Evolutionary conservation across 2,888 invertebrate genomes (phyloP).

Genomic region (Stratiomys singularior): DNA sequence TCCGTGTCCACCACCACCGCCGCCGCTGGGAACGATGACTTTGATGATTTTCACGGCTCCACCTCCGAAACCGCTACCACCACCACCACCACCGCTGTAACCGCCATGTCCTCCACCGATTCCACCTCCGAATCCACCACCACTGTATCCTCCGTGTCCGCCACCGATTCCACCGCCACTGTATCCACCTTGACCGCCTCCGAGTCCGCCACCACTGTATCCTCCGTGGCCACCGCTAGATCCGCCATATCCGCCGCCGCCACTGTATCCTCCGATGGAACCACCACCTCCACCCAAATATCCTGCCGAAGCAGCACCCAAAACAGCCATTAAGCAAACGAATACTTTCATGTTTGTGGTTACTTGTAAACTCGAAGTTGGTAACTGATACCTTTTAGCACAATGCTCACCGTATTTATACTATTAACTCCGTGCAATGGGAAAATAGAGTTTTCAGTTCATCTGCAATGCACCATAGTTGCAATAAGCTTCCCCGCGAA

Average conservation of each 20-base stretch:
- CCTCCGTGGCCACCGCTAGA: slow-evolving; percentile 28
- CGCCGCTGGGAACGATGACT: too few relatives aligned
- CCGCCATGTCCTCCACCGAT: slow-evolving; percentile 30
- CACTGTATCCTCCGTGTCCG: slow-evolving; percentile 15
- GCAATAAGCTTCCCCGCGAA: not conserved
- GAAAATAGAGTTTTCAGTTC: slow-evolving; percentile 10
- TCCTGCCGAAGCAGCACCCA: slow-evolving; percentile 45
- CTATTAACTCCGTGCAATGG: slow-evolving; percentile 23
- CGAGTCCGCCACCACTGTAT: slow-evolving; percentile 27
- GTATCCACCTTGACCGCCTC: slow-evolving; percentile 23
- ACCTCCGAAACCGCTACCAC: slow-evolving; percentile 28
- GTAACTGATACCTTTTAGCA: slow-evolving; percentile 38
- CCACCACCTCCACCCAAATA: slow-evolving; percentile 34
- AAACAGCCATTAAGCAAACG: slow-evolving; percentile 45
- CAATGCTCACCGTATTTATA: slow-evolving; percentile 35
- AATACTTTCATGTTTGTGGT: slow-evolving; percentile 46
- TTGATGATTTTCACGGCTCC: not conserved
- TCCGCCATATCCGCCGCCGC: slow-evolving; percentile 12
- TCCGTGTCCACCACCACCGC: slow-evolving; percentile 21
- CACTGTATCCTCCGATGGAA: slow-evolving; percentile 29
- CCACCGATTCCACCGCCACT: slow-evolving; percentile 13
- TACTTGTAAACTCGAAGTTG: slow-evolving; percentile 21
- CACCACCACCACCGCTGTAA: slow-evolving; percentile 15
- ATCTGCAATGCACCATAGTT: slow-evolving; percentile 14
- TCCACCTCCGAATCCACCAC: slow-evolving; percentile 23